These are phyloP conservation scores for Arenaria interpres DNA, from an alignment of 2,113 vertebrate species.

Conservation along the genomic window DNA sequence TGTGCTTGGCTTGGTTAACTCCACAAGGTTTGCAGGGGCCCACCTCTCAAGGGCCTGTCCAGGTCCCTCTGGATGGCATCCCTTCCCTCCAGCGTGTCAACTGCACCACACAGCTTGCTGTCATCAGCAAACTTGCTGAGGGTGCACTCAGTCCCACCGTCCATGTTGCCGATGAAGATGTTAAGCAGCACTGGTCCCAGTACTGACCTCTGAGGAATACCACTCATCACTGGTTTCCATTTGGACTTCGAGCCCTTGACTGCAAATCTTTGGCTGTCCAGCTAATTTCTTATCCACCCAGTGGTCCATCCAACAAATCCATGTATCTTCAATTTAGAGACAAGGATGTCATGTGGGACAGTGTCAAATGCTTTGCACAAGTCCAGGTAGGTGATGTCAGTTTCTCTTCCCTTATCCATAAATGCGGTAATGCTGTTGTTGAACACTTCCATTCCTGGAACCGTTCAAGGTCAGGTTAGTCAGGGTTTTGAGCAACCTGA, in stretches of 20 bases:
- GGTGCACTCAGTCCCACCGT: too few relatives aligned
- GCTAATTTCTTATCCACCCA: not conserved
- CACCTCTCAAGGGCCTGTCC: not conserved
- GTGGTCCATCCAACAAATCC: not conserved
- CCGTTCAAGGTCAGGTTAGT: not conserved
- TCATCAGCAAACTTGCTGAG: too few relatives aligned
- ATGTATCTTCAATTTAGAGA: not conserved
- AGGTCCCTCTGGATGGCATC: too few relatives aligned
- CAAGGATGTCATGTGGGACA: not conserved
- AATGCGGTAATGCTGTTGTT: not conserved
- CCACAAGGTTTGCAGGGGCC: not conserved
- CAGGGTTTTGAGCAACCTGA: not conserved
- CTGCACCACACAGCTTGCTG: too few relatives aligned
- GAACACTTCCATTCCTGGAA: not conserved
- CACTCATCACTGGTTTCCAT: too few relatives aligned
- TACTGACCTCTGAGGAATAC: too few relatives aligned
- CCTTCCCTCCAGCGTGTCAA: too few relatives aligned
- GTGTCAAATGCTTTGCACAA: not conserved
- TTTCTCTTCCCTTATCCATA: not conserved
- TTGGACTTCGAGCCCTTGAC: too few relatives aligned
- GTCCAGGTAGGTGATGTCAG: not conserved
- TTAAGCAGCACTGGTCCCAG: too few relatives aligned
- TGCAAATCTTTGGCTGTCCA: not conserved
- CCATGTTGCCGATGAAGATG: too few relatives aligned
- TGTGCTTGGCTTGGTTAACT: not conserved